Evolutionary conservation across 2,113 vertebrate species (phyloP).

Genomic region (Phalacrocorax aristotelis): DNA sequence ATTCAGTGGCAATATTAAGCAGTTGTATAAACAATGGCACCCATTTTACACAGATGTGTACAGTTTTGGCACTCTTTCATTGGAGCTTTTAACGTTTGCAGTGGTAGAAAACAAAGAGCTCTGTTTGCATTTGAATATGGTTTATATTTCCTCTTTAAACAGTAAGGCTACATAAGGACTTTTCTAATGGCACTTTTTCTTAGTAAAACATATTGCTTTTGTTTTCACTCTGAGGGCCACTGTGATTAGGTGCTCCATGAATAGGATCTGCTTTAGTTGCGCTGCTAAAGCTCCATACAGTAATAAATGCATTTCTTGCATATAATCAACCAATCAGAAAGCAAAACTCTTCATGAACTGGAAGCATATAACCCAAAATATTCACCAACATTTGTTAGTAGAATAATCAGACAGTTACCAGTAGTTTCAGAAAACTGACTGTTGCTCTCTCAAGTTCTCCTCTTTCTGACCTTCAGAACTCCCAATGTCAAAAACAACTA

Average conservation of each 20-base stretch:
- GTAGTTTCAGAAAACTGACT: neutral
- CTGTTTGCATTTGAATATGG: neutral
- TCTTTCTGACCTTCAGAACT: conserved; percentile 1
- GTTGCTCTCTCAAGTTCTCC: neutral
- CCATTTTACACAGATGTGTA: neutral
- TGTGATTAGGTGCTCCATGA: fast-evolving
- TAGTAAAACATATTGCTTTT: neutral
- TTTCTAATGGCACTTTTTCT: neutral
- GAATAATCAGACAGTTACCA: neutral
- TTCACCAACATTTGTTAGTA: neutral
- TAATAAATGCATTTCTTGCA: neutral
- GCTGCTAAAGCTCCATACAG: neutral
- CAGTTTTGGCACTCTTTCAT: neutral
- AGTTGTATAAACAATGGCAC: neutral
- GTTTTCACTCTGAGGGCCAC: neutral
- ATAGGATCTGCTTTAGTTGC: neutral
- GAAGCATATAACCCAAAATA: neutral
- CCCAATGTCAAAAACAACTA: neutral
- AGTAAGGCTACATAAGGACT: neutral
- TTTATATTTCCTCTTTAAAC: neutral
- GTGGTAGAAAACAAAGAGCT: neutral
- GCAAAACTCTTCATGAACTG: neutral
- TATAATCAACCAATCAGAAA: neutral
- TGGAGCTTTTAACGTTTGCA: neutral
- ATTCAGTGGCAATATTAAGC: neutral